Evolutionary conservation across 2,888 invertebrate genomes (phyloP).

Genomic region (Omphaloscelis lunosa): DNA sequence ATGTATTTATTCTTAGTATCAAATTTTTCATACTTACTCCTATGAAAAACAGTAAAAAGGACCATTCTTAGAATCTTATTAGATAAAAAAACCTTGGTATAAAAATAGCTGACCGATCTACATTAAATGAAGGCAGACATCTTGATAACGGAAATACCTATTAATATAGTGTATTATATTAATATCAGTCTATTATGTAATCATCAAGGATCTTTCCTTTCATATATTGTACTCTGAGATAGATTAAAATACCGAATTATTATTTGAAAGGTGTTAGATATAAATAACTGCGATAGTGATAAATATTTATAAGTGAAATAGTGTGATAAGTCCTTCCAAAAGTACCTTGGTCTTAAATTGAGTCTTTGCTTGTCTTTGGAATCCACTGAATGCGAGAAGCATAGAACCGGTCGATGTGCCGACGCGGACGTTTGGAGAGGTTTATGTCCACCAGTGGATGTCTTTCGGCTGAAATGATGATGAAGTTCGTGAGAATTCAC

Average conservation of each 20-base stretch:
- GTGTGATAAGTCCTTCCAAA: neutral
- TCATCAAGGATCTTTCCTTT: constrained; percentile 21
- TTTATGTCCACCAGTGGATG: no score
- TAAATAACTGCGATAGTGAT: neutral
- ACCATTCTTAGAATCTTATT: neutral
- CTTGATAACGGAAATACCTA: constrained; percentile 20
- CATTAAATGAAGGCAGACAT: neutral
- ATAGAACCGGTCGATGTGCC: neutral
- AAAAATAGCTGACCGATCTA: constrained; percentile 27
- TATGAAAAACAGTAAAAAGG: constrained; percentile 8
- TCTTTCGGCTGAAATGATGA: no score
- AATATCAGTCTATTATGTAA: constrained; percentile 8
- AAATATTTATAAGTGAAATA: neutral
- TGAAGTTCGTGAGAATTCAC: no score
- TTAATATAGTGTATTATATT: constrained; percentile 14
- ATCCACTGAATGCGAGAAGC: no score
- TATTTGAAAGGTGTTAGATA: constrained; percentile 14
- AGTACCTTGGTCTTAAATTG: no score
- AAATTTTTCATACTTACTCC: constrained; percentile 1
- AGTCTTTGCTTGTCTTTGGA: neutral
- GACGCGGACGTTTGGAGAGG: no score
- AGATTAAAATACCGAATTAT: constrained; percentile 9
- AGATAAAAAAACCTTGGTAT: neutral
- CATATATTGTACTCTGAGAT: constrained; percentile 3
- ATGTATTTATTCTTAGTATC: neutral